Base-by-base conservation (phyloP, 2,888 invertebrate species). In the Cremastinae sp. region DNA sequence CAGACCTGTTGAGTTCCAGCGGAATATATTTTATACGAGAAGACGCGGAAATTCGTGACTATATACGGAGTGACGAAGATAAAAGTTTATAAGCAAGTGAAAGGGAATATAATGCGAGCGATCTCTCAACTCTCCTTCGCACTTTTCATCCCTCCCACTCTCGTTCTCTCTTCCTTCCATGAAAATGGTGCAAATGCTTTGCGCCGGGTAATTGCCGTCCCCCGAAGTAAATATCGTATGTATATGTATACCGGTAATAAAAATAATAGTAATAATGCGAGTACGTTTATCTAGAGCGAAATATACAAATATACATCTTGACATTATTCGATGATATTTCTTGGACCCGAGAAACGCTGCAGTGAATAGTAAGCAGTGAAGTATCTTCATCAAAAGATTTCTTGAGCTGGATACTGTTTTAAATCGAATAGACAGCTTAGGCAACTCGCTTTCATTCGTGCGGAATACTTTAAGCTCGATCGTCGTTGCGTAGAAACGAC, bases 131-230 rank as follows among this genome's bases (percentile, higher is more conserved):
- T 53, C 45, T 45, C 45, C 16, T 35, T n/a, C 35, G 12, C 28
- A 4, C 51, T 51, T 20, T 51, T 10, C n/a, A 22, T 51, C 3
- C 22, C 22, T 51, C 49, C 12, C 22, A n/a, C 10, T 51, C 51
- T 1, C 51, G 20, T 22, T 51, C 20, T 51, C 53, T 18, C 53
- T 28, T 16, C 16, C 49, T 49, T 37, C 10, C 18, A 18, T 18
- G 16, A 49, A 18, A 20, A 49, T 18, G 16, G 49, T 9, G 49
- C 8, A 16, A 10, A 16, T 5, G 37, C 10, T n/a, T 37, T 18
- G 35, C 37, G 35, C 16, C 39, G n/a, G 22, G 37, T 55, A 55
- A 55, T 55, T 55, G 39, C n/a, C n/a, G n/a, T 9, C 16, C 35
- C 37, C 37, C 14, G 37, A 51, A 1, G 55, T 37, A 14, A 12